Base-by-base conservation (phyloP, 1,140 invertebrate species). In the Drosophila auraria region DNA sequence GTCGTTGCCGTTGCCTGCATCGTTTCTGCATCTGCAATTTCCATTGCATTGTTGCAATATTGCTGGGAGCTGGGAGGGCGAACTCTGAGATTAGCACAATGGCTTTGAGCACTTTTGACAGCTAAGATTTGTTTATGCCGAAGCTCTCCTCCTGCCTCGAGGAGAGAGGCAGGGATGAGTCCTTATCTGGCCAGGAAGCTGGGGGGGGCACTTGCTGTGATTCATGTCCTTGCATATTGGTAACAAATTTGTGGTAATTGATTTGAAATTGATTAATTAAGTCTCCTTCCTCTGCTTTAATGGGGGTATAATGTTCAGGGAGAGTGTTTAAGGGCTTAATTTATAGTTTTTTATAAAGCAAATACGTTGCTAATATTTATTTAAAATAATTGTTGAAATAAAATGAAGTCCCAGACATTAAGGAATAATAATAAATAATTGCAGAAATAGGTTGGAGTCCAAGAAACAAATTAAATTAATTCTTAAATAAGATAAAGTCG, bases 231-330 rank as follows among this genome's bases (percentile, higher is more conserved):
- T 90, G 86, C 86, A 90, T 90, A 90, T 90, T 90, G 86, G 87
- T 90, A 90, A 90, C 86, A 90, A 90, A 90, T 90, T 90, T 90
- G 86, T 74, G 86, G 86, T 90, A 90, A 90, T 90, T 90, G 86
- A 90, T 90, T 90, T 60, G 86, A 90, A 90, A 90, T 90, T 90
- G 86, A 90, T 90, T 90, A 90, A 90, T 90, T 90, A 89, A 89
- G 82, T 73, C 71, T 66, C 66, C 38, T 20, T 5, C 30, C 25
- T 14, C 4, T 49, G 1, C 27, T 12, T 14, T 17, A 27, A 3
- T 27, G 60, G 36, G 11, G 36, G 11, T 15, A 6, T 33, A 36
- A 7, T 6, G 7, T 45, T 45, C 4, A 17, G 47, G 47, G 3
- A 12, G 2, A 9, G 9, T 4, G n/a, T 36, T 23, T 14, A 15